phyloP scores from a whole-genome alignment of 1,140 invertebrate genomes.

The Aethina tumida region DNA sequence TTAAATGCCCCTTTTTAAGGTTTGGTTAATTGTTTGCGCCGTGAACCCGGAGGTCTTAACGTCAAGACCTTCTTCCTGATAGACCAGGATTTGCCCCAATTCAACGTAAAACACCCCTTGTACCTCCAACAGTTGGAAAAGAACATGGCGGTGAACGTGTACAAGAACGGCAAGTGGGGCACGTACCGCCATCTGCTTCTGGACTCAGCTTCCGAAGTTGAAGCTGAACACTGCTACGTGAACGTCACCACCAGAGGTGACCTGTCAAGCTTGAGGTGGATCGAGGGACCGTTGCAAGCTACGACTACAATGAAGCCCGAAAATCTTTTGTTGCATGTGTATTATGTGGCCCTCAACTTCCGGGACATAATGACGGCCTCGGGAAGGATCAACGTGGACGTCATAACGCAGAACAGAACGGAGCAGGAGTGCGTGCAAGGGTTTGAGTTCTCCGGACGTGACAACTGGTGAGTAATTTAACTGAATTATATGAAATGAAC shows the following conservation, averaged over 20 bases:
- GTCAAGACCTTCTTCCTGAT: conserved; percentile 52
- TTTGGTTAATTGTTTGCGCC: conserved; percentile 64
- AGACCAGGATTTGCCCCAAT: conserved; percentile 51
- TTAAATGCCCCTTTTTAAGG: too few relatives aligned
- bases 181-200: conserved; percentile 39
- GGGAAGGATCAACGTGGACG: conserved; percentile 57
- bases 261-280: conserved; percentile 76
- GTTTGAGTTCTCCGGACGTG: conserved; percentile 62
- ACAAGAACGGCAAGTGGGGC: conserved; percentile 50
- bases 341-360: conserved; percentile 64
- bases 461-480: conserved; percentile 18
- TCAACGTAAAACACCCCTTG: conserved; percentile 50
- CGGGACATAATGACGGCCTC: conserved; percentile 69
- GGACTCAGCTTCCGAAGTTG: conserved; percentile 30
- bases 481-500: not conserved
- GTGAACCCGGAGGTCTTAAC: conserved; percentile 44
- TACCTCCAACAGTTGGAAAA: conserved; percentile 48
- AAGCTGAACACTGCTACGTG: conserved; percentile 58
- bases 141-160: conserved; percentile 61
- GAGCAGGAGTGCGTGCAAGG: conserved; percentile 58
- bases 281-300: conserved; percentile 47
- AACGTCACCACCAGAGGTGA: conserved; percentile 74
- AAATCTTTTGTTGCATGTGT: conserved; percentile 36
- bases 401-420: conserved; percentile 42
- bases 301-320: conserved; percentile 32